Conservation (phyloP, 2,797 vertebrate species). For the Calcarius lapponicus region DNA sequence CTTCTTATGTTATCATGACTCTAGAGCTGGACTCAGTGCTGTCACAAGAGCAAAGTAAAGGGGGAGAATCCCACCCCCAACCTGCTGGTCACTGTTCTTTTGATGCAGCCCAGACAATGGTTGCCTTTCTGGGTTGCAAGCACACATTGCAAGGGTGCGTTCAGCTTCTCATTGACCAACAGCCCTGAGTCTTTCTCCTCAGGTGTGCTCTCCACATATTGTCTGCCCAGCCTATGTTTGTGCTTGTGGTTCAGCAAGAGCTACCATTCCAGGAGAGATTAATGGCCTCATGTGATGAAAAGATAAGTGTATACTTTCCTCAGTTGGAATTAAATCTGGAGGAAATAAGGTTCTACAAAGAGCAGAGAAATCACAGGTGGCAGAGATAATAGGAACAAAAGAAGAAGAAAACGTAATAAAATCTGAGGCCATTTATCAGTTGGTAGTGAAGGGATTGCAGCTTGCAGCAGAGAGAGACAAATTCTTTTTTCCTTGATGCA, state of each 20-base stretch:
- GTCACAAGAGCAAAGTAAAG: neutral
- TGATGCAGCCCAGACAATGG: neutral
- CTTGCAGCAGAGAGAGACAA: neutral
- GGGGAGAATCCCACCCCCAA: neutral
- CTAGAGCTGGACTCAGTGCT: neutral
- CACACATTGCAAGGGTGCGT: rapidly evolving
- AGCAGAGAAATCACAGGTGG: conserved; percentile 3
- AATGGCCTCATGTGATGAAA: neutral
- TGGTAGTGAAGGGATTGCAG: neutral
- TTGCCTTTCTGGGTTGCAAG: neutral
- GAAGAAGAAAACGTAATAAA: conserved; percentile 24
- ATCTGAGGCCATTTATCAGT: conserved; percentile 28
- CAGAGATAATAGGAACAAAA: conserved; percentile 8
- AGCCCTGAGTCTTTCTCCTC: neutral
- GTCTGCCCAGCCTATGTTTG: neutral
- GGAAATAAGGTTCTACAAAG: neutral
- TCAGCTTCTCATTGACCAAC: neutral
- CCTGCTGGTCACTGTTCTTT: neutral
- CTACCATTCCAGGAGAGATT: neutral
- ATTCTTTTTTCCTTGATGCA: neutral
- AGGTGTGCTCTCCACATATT: neutral
- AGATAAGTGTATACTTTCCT: neutral
- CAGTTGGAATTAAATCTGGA: neutral
- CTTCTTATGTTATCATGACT: neutral
- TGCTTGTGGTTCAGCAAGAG: neutral